These are phyloP conservation scores for Spea multiplicata DNA, from an alignment of 2,113 vertebrate species.

Conservation along the genomic window DNA sequence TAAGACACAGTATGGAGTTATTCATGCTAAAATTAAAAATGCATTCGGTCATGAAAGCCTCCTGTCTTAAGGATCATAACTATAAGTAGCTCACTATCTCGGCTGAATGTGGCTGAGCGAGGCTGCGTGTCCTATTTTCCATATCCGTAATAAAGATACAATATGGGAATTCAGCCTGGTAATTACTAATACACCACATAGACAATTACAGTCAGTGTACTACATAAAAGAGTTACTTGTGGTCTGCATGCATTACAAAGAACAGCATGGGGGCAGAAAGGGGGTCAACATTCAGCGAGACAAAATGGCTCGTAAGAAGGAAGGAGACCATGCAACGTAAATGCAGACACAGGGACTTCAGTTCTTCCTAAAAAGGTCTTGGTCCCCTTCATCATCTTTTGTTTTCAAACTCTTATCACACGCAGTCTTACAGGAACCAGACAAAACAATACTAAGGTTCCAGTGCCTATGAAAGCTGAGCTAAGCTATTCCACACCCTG, in stretches of 20 bases:
- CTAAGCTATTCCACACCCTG: conserved; percentile 88
- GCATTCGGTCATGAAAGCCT: conserved; percentile 60
- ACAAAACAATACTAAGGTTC: conserved; percentile 79
- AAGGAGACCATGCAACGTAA: conserved; percentile 66
- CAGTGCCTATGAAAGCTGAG: conserved; percentile 76
- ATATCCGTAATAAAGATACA: conserved; percentile 79
- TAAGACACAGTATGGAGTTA: conserved; percentile 50
- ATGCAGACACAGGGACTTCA: conserved; percentile 70
- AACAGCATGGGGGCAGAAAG: conserved; percentile 60
- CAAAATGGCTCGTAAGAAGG: conserved; percentile 67
- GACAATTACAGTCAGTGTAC: conserved; percentile 89
- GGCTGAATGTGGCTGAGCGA: conserved; percentile 67
- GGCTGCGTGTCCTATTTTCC: conserved; percentile 70
- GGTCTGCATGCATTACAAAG: conserved; percentile 72
- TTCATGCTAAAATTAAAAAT: conserved; percentile 61
- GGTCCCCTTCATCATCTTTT: conserved; percentile 81
- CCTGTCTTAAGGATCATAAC: conserved; percentile 56
- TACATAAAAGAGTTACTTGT: conserved; percentile 90
- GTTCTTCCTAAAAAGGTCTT: conserved; percentile 74
- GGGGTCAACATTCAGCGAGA: conserved; percentile 61
- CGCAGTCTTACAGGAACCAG: conserved; percentile 87
- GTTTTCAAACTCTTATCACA: conserved; percentile 85
- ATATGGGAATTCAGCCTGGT: conserved; percentile 90
- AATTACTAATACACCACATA: conserved; percentile 87
- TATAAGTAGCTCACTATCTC: conserved; percentile 69